A percentile compares a stretch with the other conserved stretches of the same genome.
phyloP scores from a whole-genome alignment of 2,797 vertebrate genomes.

The Rhabdophis nuchalis region DNA sequence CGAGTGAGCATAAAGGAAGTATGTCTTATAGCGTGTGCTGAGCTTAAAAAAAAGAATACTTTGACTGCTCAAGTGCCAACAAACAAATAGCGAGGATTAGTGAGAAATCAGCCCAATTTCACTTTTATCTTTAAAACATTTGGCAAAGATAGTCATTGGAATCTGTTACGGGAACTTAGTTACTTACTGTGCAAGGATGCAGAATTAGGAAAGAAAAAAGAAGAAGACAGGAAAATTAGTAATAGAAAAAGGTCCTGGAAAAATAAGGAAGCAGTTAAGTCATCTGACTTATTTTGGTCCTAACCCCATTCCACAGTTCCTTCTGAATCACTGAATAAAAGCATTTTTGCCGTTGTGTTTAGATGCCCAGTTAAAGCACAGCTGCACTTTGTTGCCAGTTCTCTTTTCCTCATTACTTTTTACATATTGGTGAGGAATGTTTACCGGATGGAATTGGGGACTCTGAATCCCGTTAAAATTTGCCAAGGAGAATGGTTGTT shows the following conservation, averaged over 20 bases:
- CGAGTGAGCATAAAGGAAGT: not conserved
- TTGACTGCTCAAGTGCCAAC: not conserved
- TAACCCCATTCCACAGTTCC: not conserved
- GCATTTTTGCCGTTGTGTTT: not conserved
- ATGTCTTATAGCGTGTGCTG: not conserved
- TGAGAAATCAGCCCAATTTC: not conserved
- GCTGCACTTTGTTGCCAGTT: not conserved
- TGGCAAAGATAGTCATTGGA: not conserved
- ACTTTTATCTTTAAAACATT: not conserved
- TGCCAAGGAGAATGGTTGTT: not conserved
- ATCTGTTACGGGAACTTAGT: not conserved
- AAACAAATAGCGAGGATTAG: not conserved
- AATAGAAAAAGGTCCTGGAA: not conserved
- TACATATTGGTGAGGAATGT: no score
- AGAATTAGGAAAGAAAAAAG: not conserved
- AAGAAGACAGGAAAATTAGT: not conserved
- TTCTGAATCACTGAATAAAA: slow-evolving; percentile 8
- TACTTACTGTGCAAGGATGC: not conserved
- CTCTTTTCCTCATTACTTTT: not conserved
- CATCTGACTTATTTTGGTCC: not conserved
- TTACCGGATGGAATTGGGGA: not conserved
- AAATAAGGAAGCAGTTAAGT: not conserved
- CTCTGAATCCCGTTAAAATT: not conserved
- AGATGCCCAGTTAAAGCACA: not conserved
- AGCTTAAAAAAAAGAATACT: not conserved